phyloP scores from a whole-genome alignment of 1,140 invertebrate species.

The Paramacrobiotus metropolitanus region DNA sequence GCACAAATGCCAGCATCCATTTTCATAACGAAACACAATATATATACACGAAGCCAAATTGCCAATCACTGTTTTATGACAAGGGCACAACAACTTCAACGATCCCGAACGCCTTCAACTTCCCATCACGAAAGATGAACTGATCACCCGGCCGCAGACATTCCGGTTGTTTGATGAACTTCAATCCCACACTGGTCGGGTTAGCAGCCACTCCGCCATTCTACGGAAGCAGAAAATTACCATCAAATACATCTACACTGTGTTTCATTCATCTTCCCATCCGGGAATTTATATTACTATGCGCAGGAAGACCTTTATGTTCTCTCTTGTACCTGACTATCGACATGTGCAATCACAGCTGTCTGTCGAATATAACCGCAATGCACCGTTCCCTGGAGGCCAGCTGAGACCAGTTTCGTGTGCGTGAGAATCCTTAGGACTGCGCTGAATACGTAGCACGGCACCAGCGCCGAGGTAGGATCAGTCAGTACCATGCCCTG shows the following conservation, averaged over 20 bases:
- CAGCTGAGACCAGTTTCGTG: constrained; percentile 49
- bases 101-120: background rate
- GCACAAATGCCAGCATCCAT: background rate
- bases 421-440: constrained; percentile 62
- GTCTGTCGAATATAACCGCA: constrained; percentile 85
- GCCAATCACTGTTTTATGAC: background rate
- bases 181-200: background rate
- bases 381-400: constrained; percentile 80
- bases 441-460: constrained; percentile 34
- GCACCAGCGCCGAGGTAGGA: constrained; percentile 11
- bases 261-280: no score
- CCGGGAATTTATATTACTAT: no score
- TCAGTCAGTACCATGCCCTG: constrained; percentile 22
- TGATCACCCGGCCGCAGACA: background rate
- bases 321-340: constrained; percentile 1
- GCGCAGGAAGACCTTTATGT: no score
- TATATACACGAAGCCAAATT: background rate
- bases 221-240: no score
- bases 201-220: no score
- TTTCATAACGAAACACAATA: background rate
- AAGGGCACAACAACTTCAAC: background rate
- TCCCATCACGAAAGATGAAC: background rate
- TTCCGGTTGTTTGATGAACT: constrained; percentile 4
- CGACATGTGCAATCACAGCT: constrained; percentile 48
- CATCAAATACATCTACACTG: no score